phyloP scores from a whole-genome alignment of 2,797 vertebrate genomes.

The Betta splendens region DNA sequence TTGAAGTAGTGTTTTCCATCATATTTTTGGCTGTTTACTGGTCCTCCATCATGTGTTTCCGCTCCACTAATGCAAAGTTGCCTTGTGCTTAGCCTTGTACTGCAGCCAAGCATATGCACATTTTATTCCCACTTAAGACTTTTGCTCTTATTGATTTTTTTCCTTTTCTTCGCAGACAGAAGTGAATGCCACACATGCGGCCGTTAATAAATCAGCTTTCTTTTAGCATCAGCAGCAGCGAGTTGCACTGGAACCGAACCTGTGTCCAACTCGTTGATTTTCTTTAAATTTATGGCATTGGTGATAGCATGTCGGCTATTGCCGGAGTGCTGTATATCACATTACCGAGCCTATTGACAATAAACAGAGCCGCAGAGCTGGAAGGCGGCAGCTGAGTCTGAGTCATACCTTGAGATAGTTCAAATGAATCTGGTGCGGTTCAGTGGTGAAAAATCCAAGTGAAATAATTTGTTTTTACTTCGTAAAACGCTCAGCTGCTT shows the following conservation, averaged over 20 bases:
- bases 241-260: constrained; percentile 57
- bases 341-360: constrained; percentile 60
- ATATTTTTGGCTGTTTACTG: constrained; percentile 64
- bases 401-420: constrained; percentile 48
- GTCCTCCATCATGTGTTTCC: constrained; percentile 56
- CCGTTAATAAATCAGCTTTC: constrained; percentile 56
- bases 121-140: constrained; percentile 52
- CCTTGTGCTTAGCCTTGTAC: constrained; percentile 32
- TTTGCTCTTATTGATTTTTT: constrained; percentile 58
- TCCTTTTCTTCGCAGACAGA: constrained; percentile 33
- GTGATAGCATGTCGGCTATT: constrained; percentile 69
- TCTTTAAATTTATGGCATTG: constrained; percentile 63
- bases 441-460: constrained; percentile 33
- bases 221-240: constrained; percentile 44
- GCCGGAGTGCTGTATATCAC: constrained; percentile 63
- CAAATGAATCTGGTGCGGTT: constrained; percentile 50
- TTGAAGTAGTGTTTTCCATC: constrained; percentile 63
- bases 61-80: constrained; percentile 54
- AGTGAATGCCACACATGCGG: constrained; percentile 56
- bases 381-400: constrained; percentile 39
- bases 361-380: constrained; percentile 55
- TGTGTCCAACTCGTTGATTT: constrained; percentile 59
- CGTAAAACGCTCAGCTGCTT: constrained; percentile 47
- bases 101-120: constrained; percentile 60
- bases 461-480: constrained; percentile 55